Percentiles rank a stretch among this genome's conserved stretches.
phyloP scores from a whole-genome alignment of 1,140 invertebrate genomes.

The Spodoptera frugiperda region DNA sequence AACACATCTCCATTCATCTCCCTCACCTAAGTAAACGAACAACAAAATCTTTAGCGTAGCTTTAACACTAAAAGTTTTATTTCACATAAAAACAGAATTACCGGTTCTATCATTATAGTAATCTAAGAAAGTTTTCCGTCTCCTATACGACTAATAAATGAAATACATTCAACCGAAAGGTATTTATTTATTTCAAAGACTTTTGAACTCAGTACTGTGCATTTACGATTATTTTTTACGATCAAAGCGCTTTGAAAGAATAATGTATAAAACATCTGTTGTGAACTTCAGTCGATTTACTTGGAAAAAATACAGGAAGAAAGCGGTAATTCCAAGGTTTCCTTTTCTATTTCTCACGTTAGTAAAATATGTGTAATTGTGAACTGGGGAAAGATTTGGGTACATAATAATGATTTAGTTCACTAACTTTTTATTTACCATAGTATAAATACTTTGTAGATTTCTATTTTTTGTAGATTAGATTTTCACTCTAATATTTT shows the following conservation, averaged over 20 bases:
- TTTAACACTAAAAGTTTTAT: constrained; percentile 19
- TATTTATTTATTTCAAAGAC: constrained; percentile 47
- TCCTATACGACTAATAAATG: constrained; percentile 19
- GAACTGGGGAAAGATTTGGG: too few species aligned
- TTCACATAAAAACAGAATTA: constrained; percentile 25
- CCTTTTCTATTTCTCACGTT: too few species aligned
- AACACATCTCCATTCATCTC: not conserved
- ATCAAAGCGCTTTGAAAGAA: not conserved
- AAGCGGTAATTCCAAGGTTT: too few species aligned
- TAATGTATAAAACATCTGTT: not conserved
- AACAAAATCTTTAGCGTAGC: not conserved
- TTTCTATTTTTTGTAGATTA: too few species aligned
- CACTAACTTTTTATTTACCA: too few species aligned
- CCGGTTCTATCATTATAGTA: constrained; percentile 6
- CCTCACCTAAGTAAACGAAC: not conserved
- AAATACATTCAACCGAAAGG: constrained; percentile 39
- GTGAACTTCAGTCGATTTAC: too few species aligned
- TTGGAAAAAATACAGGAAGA: too few species aligned
- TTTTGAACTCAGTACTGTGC: constrained; percentile 21
- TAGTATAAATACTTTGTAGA: too few species aligned
- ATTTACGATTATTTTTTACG: constrained; percentile 47
- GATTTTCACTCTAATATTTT: too few species aligned
- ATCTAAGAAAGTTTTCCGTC: constrained; percentile 12
- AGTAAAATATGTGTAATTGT: too few species aligned
- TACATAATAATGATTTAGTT: too few species aligned